Percentiles rank a stretch among this genome's conserved stretches.
Evolutionary conservation across 2,888 invertebrate genomes (phyloP).

Genomic region (Entomobrya proxima): DNA sequence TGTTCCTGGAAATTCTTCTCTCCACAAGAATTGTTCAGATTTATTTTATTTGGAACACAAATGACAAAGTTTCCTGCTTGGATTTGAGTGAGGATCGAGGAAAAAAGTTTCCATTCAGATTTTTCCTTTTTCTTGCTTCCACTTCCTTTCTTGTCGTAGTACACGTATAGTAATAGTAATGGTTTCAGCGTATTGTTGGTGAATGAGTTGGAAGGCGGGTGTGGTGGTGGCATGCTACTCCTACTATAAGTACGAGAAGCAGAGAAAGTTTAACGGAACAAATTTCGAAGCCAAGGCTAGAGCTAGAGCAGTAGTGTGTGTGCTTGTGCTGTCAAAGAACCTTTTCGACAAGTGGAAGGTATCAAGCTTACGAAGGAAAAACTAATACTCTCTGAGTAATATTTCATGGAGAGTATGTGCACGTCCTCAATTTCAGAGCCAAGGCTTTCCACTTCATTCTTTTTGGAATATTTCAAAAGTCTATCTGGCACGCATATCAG

Average conservation of each 20-base stretch:
- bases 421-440: background rate
- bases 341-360: too few species aligned
- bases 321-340: background rate
- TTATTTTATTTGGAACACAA: slow-evolving; percentile 52
- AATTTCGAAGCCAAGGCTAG: background rate
- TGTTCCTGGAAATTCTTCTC: slow-evolving; percentile 30
- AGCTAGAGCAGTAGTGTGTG: background rate
- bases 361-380: background rate
- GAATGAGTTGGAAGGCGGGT: slow-evolving; percentile 12
- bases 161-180: background rate
- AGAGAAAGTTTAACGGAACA: slow-evolving; percentile 37
- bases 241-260: background rate
- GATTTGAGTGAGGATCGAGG: slow-evolving; percentile 20
- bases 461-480: background rate
- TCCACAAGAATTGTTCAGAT: slow-evolving; percentile 38
- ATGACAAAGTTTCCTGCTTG: slow-evolving; percentile 44
- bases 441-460: background rate
- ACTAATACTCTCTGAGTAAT: slow-evolving; percentile 2
- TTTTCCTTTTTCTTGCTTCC: too few species aligned
- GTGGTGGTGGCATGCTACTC: background rate
- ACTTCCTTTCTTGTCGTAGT: background rate
- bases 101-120: slow-evolving; percentile 30
- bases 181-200: background rate
- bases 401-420: background rate
- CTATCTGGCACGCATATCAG: background rate